Evolutionary conservation across 1,140 invertebrate genomes (phyloP), one percentile per base, ranked within the genome.

Genomic region (Pseudomyrmex flavicornis): DNA sequence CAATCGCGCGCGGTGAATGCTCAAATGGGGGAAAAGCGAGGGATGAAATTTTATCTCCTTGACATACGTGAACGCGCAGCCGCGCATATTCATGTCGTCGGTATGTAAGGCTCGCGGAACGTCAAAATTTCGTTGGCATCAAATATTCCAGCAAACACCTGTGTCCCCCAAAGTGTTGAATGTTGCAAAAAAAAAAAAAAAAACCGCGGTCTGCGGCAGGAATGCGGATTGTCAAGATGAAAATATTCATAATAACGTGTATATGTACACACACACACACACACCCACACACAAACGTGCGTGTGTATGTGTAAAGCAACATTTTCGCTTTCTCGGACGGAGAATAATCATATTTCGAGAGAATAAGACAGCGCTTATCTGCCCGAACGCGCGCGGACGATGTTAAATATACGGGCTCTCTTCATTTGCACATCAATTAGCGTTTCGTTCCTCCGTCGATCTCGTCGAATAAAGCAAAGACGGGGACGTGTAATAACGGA

Each of bases 351-450:
- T 5, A 44, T 72, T 48, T 80, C 20, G 20, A 58, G 15, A 15
- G n/a, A 80, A 58, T 59, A 50, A 48, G 66, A 48, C 15, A n/a
- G 3, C 12, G 35, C 13, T 8, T 4, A 26, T 58, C 5, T 35
- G 4, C 5, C 35, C 35, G 35, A 7, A 7, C 35, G 35, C 35
- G 35, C 35, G 35, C 35, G 35, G 5, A 35, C 5, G 35, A 35
- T 35, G 35, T 35, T 35, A 35, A 59, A 79, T 22, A 56, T 35
- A 12, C 52, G 26, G 82, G 70, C 79, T 86, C 84, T 90, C 88
- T 92, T 89, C 87, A 91, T 92, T 92, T 92, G 87, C 89, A 88
- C 91, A 83, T 91, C 91, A 91, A 92, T 92, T 91, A 91, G 89
- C 87, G 89, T 92, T 92, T 91, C 83, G 76, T 46, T 77, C 65